phyloP scores from a whole-genome alignment of 2,888 invertebrate genomes.

The Cecidostiba fungosa region DNA sequence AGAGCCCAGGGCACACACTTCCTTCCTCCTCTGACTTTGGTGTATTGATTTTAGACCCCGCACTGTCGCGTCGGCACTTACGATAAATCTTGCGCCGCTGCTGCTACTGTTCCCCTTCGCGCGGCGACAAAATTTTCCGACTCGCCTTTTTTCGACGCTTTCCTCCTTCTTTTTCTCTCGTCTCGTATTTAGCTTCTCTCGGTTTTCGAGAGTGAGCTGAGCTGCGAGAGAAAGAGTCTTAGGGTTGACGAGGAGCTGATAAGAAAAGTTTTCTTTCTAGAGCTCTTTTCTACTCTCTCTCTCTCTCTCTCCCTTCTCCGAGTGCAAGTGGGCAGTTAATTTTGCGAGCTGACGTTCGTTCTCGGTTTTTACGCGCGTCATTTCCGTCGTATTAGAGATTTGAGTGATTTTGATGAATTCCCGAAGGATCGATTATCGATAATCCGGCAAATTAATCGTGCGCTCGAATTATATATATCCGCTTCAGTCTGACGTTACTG shows the following conservation, averaged over 20 bases:
- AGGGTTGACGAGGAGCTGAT: constrained; percentile 49
- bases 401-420: constrained; percentile 25
- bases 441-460: neutral
- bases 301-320: neutral
- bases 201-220: constrained; percentile 2
- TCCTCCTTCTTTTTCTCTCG: neutral
- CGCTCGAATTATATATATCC: no score
- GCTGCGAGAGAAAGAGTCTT: neutral
- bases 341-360: constrained; percentile 41
- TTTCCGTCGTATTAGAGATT: constrained; percentile 11
- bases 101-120: neutral
- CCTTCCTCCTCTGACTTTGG: constrained; percentile 27
- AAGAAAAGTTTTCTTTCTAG: constrained; percentile 54
- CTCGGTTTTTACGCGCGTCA: neutral
- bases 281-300: constrained; percentile 9
- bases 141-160: neutral
- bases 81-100: constrained; percentile 52
- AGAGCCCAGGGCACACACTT: neutral
- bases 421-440: neutral
- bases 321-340: constrained; percentile 41
- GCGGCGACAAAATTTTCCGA: constrained; percentile 52
- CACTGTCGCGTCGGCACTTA: constrained; percentile 16
- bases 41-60: constrained; percentile 61
- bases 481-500: no score
- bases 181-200: neutral